These are phyloP conservation scores for Eristalinus aeneus DNA, from an alignment of 2,888 invertebrate species.

Conservation along the genomic window DNA sequence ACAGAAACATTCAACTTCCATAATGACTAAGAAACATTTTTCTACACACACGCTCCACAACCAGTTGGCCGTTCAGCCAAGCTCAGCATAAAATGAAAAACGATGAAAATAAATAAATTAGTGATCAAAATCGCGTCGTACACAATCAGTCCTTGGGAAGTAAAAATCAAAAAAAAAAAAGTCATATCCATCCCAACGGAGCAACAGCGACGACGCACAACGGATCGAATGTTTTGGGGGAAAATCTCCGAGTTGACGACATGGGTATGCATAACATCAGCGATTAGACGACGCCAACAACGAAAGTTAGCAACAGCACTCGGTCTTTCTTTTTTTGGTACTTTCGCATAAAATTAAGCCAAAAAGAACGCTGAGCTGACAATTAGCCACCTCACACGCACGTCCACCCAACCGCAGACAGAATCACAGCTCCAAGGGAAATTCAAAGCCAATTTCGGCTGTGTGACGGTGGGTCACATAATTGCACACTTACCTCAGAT, in stretches of 20 bases:
- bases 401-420: neutral
- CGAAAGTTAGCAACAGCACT: constrained; percentile 18
- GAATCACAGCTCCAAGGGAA: neutral
- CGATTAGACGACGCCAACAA: neutral
- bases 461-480: neutral
- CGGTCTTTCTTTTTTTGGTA: neutral
- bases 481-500: constrained; percentile 42
- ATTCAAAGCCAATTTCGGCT: neutral
- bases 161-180: constrained; percentile 5
- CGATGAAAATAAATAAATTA: constrained; percentile 13
- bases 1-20: neutral
- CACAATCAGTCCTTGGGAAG: constrained; percentile 53
- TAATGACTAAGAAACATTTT: neutral
- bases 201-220: too few relatives aligned
- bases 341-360: constrained; percentile 18
- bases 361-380: constrained; percentile 31
- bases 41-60: neutral
- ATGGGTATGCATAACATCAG: constrained; percentile 25
- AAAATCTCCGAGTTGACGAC: constrained; percentile 21
- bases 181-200: constrained; percentile 20
- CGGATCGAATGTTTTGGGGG: neutral
- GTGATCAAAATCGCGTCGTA: constrained; percentile 19
- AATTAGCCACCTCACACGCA: constrained; percentile 50
- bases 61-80: neutral
- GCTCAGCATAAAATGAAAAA: neutral